Conservation (phyloP, 2,797 vertebrate genomes). For the Ctenochaetus hawaiiensis region DNA sequence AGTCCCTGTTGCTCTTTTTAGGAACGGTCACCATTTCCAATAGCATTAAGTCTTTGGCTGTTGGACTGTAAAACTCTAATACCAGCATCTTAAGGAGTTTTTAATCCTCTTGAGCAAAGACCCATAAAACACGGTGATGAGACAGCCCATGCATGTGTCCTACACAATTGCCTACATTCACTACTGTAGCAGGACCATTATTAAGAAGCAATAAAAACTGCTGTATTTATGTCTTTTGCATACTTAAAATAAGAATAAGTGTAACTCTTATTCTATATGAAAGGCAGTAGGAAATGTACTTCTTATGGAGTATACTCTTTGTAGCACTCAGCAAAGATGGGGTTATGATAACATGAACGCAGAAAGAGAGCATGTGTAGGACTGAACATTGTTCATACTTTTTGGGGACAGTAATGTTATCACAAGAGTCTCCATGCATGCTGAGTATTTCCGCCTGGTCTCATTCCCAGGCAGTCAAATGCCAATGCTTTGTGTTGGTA, state of each 20-base stretch:
- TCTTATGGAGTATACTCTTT: constrained; percentile 14
- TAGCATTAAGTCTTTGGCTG: constrained; percentile 75
- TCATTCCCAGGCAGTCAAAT: no score
- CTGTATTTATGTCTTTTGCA: constrained; percentile 1
- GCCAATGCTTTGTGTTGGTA: no score
- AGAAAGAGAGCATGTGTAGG: constrained; percentile 8
- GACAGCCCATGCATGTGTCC: constrained; percentile 61
- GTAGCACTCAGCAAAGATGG: constrained; percentile 22
- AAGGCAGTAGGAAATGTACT: not conserved
- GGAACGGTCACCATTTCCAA: constrained; percentile 74
- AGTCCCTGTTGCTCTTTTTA: constrained; percentile 82
- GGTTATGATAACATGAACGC: constrained; percentile 4
- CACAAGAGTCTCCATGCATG: not conserved
- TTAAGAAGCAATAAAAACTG: constrained; percentile 23
- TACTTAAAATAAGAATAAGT: not conserved
- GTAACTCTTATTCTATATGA: not conserved
- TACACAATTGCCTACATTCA: constrained; percentile 40
- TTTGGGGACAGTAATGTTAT: not conserved
- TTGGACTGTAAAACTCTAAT: constrained; percentile 80
- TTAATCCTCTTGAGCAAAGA: constrained; percentile 84
- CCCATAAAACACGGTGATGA: constrained; percentile 73
- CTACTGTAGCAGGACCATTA: constrained; percentile 34
- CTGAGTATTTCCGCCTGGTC: not conserved
- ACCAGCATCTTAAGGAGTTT: constrained; percentile 76
- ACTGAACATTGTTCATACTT: not conserved